These are phyloP conservation scores for Burhinus bistriatus DNA, from an alignment of 2,113 vertebrate species.

Conservation along the genomic window DNA sequence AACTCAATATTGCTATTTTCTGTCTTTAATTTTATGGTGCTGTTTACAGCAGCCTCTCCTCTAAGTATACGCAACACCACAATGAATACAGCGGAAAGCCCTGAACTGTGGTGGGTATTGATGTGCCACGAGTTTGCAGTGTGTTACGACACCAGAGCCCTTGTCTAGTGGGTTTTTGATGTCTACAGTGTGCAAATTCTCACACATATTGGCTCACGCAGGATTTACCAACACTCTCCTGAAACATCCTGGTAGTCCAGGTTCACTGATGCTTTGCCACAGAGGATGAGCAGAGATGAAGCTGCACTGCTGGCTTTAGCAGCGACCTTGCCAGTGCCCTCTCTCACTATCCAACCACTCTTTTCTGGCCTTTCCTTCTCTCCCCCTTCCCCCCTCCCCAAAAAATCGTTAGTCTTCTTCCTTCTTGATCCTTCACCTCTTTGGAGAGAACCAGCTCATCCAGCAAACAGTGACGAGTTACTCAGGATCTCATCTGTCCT, in stretches of 20 bases:
- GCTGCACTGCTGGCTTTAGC: not conserved
- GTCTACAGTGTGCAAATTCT: not conserved
- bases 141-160: not conserved
- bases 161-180: not conserved
- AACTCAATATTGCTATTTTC: not conserved
- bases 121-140: not conserved
- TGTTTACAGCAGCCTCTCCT: not conserved
- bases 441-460: not conserved
- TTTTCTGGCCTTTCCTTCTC: not conserved
- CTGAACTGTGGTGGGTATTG: not conserved
- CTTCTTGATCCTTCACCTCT: not conserved
- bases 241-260: fast-evolving
- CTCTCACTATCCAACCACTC: fast-evolving
- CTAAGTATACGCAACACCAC: not conserved
- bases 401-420: not conserved
- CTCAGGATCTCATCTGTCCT: not conserved
- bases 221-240: not conserved
- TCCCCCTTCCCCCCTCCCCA: not conserved
- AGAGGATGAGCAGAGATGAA: not conserved
- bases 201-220: not conserved
- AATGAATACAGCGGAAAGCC: not conserved
- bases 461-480: not conserved
- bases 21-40: not conserved
- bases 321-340: not conserved
- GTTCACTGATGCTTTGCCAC: not conserved